Evolutionary conservation across 2,797 vertebrate species (phyloP).

Genomic region (Galago senegalensis): DNA sequence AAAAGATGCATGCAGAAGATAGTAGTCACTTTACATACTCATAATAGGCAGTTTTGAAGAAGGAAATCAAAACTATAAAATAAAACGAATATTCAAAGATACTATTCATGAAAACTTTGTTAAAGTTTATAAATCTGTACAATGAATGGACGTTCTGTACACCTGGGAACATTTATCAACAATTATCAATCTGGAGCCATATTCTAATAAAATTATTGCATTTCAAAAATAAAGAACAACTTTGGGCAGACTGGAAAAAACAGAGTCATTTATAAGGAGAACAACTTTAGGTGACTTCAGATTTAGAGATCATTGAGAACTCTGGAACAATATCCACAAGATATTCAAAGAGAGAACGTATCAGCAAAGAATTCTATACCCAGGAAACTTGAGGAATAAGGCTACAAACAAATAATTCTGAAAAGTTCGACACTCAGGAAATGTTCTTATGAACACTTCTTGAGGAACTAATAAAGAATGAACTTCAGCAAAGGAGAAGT

Average conservation of each 20-base stretch:
- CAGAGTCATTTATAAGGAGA: background rate
- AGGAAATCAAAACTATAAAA: background rate
- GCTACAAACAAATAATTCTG: constrained; percentile 29
- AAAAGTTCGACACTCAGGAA: constrained; percentile 8
- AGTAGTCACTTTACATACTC: background rate
- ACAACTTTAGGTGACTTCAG: background rate
- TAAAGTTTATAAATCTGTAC: background rate
- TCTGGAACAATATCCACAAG: background rate
- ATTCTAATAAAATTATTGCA: background rate
- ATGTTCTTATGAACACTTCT: background rate
- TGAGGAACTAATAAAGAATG: constrained; percentile 29
- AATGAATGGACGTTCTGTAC: background rate
- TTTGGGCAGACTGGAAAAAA: background rate
- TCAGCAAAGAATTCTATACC: constrained; percentile 12
- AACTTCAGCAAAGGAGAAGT: constrained; percentile 41
- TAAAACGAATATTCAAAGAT: background rate
- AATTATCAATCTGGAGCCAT: background rate
- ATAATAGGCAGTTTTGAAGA: constrained; percentile 23
- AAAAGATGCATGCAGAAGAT: background rate
- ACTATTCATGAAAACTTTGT: background rate
- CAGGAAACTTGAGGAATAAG: background rate
- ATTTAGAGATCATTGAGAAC: background rate
- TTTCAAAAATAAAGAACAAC: constrained; percentile 6
- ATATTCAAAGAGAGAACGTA: background rate
- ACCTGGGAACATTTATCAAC: background rate